phyloP scores from a whole-genome alignment of 2,797 vertebrate genomes.

The Lepilemur ruficaudatus region DNA sequence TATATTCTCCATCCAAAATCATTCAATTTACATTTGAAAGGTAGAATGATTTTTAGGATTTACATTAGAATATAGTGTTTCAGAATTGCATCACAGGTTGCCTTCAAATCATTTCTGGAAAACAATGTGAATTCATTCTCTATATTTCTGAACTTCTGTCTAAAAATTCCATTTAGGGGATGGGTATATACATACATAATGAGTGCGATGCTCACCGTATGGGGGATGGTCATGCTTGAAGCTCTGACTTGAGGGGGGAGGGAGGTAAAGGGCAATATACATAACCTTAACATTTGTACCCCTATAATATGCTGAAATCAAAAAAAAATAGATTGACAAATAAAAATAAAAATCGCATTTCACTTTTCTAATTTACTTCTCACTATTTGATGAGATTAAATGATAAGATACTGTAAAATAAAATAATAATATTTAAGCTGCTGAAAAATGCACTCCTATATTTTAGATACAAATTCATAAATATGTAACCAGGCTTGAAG shows the following conservation, averaged over 20 bases:
- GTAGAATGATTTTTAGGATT: background rate
- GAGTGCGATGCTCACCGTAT: too few species aligned
- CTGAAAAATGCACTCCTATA: background rate
- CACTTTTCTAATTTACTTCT: background rate
- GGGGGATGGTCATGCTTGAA: too few species aligned
- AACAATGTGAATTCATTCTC: background rate
- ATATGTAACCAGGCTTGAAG: conserved; percentile 27
- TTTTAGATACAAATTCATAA: conserved; percentile 52
- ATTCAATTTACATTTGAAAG: background rate
- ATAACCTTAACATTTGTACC: too few species aligned
- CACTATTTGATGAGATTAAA: conserved; percentile 31
- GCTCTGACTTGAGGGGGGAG: too few species aligned
- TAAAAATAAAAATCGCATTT: background rate
- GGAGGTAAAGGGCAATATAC: too few species aligned
- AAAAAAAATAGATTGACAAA: too few species aligned
- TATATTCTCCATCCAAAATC: background rate
- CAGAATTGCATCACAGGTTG: background rate
- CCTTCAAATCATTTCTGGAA: conserved; percentile 9
- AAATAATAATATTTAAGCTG: background rate
- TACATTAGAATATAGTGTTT: background rate
- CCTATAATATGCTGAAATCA: too few species aligned
- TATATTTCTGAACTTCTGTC: background rate
- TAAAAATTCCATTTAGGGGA: too few species aligned
- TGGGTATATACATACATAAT: too few species aligned
- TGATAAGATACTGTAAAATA: background rate